Evolutionary conservation across 2,113 vertebrate genomes (phyloP).

Genomic region (Gila orcuttii): DNA sequence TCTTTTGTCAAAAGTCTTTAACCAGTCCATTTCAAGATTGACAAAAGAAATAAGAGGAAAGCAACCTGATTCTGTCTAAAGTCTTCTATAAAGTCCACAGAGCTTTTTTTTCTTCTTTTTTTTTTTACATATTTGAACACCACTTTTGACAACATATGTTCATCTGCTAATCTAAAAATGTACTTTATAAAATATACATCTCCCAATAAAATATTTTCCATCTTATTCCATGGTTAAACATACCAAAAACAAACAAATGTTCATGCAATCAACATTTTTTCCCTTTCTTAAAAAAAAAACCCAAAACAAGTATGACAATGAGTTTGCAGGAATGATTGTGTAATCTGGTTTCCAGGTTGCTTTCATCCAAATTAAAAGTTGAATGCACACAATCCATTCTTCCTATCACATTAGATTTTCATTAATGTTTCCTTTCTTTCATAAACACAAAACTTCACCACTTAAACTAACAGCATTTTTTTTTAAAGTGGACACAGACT

Average conservation of each 20-base stretch:
- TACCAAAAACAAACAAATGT: constrained; percentile 43
- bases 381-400: background rate
- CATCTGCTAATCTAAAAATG: constrained; percentile 78
- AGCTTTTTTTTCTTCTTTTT: too few relatives aligned
- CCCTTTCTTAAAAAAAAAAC: constrained; percentile 53
- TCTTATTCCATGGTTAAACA: constrained; percentile 61
- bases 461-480: background rate
- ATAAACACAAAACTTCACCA: background rate
- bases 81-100: constrained; percentile 4
- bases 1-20: constrained; percentile 34
- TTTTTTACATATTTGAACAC: constrained; percentile 61
- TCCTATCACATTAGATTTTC: background rate
- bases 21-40: constrained; percentile 60
- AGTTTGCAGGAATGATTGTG: background rate
- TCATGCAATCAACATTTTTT: constrained; percentile 37
- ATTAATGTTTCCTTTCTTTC: background rate
- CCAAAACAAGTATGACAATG: constrained; percentile 6
- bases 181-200: constrained; percentile 83
- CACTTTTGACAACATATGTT: constrained; percentile 73
- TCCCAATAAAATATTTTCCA: constrained; percentile 78
- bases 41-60: constrained; percentile 56
- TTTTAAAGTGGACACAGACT: background rate
- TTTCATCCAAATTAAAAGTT: background rate
- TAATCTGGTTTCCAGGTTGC: background rate
- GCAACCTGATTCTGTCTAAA: constrained; percentile 5